Percentiles rank a stretch among this genome's conserved stretches.
These are phyloP conservation scores for Drosophila sulfurigaster DNA, from an alignment of 1,140 invertebrate species.

Conservation along the genomic window DNA sequence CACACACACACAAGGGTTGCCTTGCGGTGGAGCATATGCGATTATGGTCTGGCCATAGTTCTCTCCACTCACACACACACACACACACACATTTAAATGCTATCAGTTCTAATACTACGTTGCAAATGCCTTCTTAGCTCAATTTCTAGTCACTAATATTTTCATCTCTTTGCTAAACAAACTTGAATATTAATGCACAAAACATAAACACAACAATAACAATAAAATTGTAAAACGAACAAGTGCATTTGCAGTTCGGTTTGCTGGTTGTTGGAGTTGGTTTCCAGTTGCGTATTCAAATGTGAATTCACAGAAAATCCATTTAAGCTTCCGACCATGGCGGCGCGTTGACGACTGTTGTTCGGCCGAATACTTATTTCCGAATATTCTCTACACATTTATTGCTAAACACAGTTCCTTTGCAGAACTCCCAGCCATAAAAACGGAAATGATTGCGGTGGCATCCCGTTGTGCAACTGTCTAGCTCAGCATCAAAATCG, in stretches of 20 bases:
- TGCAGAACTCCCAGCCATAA: background rate
- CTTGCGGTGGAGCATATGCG: slow-evolving; percentile 71
- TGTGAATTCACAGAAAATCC: slow-evolving; percentile 70
- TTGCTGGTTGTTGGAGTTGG: too few species aligned
- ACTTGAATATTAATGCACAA: background rate
- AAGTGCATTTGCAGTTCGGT: slow-evolving; percentile 36
- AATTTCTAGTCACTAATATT: slow-evolving; percentile 19
- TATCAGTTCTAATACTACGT: slow-evolving; percentile 1
- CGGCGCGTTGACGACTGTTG: background rate
- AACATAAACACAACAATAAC: background rate
- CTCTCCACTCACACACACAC: slow-evolving; percentile 22
- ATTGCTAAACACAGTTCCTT: slow-evolving; percentile 63
- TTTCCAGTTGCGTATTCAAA: slow-evolving; percentile 69
- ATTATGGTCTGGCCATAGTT: slow-evolving; percentile 66
- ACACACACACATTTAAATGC: background rate
- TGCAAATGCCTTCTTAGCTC: slow-evolving; percentile 13
- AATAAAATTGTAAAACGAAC: background rate
- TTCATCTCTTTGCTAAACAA: background rate
- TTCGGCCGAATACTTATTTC: slow-evolving; percentile 66
- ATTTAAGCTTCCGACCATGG: slow-evolving; percentile 65
- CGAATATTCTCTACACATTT: slow-evolving; percentile 68
- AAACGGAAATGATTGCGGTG: slow-evolving; percentile 61
- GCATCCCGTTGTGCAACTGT: slow-evolving; percentile 49
- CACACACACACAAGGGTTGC: slow-evolving; percentile 49
- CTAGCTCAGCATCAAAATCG: background rate